A percentile compares a stretch with the other conserved stretches of the same genome.
These are phyloP conservation scores for Seira musarum DNA, from an alignment of 2,888 invertebrate species.

Conservation along the genomic window DNA sequence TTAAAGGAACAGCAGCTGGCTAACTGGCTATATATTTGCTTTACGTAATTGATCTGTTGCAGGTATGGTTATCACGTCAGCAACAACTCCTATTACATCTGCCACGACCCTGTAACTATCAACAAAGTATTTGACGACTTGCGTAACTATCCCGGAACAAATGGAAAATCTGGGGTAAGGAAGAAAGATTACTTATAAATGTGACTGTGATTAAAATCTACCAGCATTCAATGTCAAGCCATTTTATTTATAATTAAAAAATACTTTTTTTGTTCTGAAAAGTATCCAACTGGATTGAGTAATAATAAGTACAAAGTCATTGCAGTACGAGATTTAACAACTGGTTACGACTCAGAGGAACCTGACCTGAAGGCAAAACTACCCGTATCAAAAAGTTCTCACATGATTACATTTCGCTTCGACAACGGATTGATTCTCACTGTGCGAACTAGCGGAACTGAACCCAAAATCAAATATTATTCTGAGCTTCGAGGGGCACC, in stretches of 20 bases:
- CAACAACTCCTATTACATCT: constrained; percentile 91
- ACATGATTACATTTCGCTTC: constrained; percentile 98
- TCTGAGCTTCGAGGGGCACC: constrained; percentile 87
- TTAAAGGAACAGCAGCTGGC: too few relatives aligned
- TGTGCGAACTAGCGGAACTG: constrained; percentile 96
- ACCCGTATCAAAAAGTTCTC: constrained; percentile 79
- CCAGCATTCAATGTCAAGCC: neutral
- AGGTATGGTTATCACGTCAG: constrained; percentile 93
- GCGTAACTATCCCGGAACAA: constrained; percentile 77
- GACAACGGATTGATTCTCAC: constrained; percentile 89
- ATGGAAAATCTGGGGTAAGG: constrained; percentile 39
- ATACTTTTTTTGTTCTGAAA: constrained; percentile 39
- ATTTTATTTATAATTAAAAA: neutral
- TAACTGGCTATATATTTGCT: neutral
- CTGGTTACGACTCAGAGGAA: constrained; percentile 85
- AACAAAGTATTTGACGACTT: constrained; percentile 86
- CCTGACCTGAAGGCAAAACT: constrained; percentile 80
- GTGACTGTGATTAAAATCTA: neutral
- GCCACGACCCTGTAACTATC: constrained; percentile 82
- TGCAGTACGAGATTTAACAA: constrained; percentile 89
- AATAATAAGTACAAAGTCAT: constrained; percentile 79
- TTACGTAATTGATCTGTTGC: constrained; percentile 55
- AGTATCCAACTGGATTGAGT: constrained; percentile 82
- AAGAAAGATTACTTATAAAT: neutral
- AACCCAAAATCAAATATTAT: constrained; percentile 99